A percentile compares a stretch with the other conserved stretches of the same genome.
Evolutionary conservation across 2,888 invertebrate genomes (phyloP).

Genomic region (Leucania comma): DNA sequence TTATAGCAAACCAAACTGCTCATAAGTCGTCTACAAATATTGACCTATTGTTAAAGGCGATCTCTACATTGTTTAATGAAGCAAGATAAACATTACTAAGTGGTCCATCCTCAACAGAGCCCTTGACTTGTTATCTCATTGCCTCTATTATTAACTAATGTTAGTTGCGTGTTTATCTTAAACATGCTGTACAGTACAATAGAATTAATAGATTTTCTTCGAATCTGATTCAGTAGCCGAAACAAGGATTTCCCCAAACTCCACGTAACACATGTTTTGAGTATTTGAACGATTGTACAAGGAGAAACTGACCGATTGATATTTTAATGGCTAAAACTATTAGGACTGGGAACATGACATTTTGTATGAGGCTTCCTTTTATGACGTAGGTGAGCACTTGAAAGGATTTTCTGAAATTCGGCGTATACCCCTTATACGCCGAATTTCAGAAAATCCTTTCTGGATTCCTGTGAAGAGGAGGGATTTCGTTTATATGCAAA

Average conservation of each 20-base stretch:
- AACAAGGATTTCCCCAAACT: slow-evolving; percentile 14
- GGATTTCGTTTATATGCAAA: too few relatives aligned
- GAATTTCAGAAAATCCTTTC: too few relatives aligned
- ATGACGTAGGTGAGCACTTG: too few relatives aligned
- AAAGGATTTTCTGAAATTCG: too few relatives aligned
- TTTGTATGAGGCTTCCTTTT: too few relatives aligned
- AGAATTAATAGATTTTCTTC: background rate
- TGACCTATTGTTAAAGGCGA: slow-evolving; percentile 2
- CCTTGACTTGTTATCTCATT: slow-evolving; percentile 31
- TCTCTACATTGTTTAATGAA: slow-evolving; percentile 20
- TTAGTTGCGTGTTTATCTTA: slow-evolving; percentile 11
- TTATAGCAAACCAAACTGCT: background rate
- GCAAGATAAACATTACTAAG: slow-evolving; percentile 31
- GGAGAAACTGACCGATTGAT: too few relatives aligned
- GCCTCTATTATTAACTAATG: slow-evolving; percentile 25
- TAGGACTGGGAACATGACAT: too few relatives aligned
- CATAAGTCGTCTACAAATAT: background rate
- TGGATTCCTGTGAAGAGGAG: too few relatives aligned
- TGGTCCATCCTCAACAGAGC: slow-evolving; percentile 23
- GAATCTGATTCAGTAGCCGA: slow-evolving; percentile 1
- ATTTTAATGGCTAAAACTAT: too few relatives aligned
- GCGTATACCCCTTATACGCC: too few relatives aligned
- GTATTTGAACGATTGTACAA: slow-evolving; percentile 4
- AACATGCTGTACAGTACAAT: slow-evolving; percentile 5
- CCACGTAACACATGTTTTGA: background rate